Conservation (phyloP, 2,888 invertebrate species). For the Limulus polyphemus region DNA sequence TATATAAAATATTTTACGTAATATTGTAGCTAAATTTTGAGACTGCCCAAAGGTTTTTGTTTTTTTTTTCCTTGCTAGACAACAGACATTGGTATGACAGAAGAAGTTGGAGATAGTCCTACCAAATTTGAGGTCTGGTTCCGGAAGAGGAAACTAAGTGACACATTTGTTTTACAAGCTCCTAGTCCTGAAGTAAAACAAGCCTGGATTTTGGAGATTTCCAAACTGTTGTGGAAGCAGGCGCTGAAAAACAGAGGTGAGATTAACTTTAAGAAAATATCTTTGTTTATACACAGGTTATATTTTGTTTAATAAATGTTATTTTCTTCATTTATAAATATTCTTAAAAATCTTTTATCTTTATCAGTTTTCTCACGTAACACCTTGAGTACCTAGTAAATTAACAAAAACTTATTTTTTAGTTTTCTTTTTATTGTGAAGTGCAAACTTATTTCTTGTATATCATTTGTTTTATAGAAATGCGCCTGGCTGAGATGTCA, state of each 20-base stretch:
- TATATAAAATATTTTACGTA: too few species aligned
- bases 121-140: constrained; percentile 94
- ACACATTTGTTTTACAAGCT: constrained; percentile 73
- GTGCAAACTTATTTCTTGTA: too few species aligned
- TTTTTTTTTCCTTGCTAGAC: constrained; percentile 38
- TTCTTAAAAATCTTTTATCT: too few species aligned
- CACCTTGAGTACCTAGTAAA: too few species aligned
- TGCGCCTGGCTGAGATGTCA: constrained; percentile 68
- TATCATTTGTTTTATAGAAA: constrained; percentile 42
- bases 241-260: constrained; percentile 85
- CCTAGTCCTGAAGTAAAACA: constrained; percentile 75
- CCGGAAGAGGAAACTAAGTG: constrained; percentile 60
- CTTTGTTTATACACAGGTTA: too few species aligned
- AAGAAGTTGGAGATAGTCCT: constrained; percentile 69
- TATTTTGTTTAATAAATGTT: too few species aligned
- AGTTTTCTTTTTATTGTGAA: too few species aligned
- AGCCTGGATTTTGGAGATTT: constrained; percentile 81
- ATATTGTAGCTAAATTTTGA: too few species aligned
- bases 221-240: constrained; percentile 83
- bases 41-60: too few species aligned
- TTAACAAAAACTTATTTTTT: too few species aligned
- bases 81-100: constrained; percentile 83
- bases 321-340: too few species aligned
- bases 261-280: neutral
- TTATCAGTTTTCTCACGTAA: too few species aligned